Conservation (phyloP, 1,140 invertebrate species). For the Antheraea pernyi region DNA sequence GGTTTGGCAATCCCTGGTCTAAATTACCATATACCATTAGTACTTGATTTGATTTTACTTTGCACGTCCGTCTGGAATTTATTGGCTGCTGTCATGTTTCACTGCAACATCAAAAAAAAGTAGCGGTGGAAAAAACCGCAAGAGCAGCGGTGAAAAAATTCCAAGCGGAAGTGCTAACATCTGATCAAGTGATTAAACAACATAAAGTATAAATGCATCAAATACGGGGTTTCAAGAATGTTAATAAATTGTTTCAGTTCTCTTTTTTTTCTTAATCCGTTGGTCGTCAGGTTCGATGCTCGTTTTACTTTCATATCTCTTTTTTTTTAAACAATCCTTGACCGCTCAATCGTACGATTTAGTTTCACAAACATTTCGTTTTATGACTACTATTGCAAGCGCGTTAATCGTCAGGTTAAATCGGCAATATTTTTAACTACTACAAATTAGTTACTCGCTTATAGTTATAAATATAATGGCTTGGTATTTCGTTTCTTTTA, state of each 20-base stretch:
- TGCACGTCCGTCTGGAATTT: too few relatives aligned
- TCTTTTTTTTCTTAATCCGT: slow-evolving; percentile 1
- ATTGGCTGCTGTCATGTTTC: too few relatives aligned
- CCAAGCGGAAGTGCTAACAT: too few relatives aligned
- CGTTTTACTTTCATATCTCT: not conserved
- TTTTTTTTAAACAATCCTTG: slow-evolving; percentile 1
- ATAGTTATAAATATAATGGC: not conserved
- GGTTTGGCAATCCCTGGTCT: too few relatives aligned
- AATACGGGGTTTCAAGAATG: not conserved
- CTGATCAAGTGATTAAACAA: too few relatives aligned
- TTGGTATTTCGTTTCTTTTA: not conserved
- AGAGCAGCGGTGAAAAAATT: too few relatives aligned
- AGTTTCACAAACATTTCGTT: slow-evolving; percentile 3
- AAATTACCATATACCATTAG: too few relatives aligned
- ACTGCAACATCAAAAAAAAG: too few relatives aligned
- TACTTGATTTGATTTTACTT: too few relatives aligned
- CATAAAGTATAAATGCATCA: not conserved
- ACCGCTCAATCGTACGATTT: not conserved
- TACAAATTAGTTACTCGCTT: not conserved
- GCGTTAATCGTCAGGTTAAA: not conserved
- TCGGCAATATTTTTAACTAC: slow-evolving; percentile 1
- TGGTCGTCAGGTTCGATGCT: not conserved
- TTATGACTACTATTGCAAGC: not conserved
- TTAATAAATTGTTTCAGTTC: not conserved
- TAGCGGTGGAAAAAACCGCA: too few relatives aligned